phyloP scores from a whole-genome alignment of 2,113 vertebrate genomes.

The Arenaria interpres region DNA sequence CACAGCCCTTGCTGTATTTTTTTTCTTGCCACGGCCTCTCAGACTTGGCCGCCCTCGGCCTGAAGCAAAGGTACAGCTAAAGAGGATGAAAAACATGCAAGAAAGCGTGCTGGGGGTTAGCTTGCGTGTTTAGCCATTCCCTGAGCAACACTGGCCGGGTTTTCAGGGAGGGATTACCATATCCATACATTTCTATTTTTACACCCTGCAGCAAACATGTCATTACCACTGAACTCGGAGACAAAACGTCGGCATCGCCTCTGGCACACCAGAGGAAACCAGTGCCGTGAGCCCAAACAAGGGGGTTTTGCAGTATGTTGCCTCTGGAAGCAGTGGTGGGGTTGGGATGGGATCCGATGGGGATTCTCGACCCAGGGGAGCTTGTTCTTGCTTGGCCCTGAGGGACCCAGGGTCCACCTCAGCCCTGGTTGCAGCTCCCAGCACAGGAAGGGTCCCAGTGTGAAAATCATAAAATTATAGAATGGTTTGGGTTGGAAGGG shows the following conservation, averaged over 20 bases:
- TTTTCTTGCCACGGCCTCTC: background rate
- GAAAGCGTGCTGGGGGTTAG: background rate
- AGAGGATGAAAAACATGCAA: background rate
- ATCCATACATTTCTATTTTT: constrained; percentile 51
- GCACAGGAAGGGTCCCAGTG: background rate
- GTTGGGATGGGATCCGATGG: background rate
- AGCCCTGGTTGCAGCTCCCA: rapidly evolving
- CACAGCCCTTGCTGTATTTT: background rate
- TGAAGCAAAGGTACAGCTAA: background rate
- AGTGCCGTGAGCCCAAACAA: background rate
- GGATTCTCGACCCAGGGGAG: rapidly evolving
- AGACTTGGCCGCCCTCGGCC: background rate
- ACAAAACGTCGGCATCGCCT: background rate
- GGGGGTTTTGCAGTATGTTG: rapidly evolving
- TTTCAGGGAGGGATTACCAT: constrained; percentile 21
- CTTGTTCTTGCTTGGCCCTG: rapidly evolving
- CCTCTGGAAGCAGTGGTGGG: background rate
- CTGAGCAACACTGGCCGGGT: background rate
- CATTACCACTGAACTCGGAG: constrained; percentile 41
- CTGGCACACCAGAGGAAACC: background rate
- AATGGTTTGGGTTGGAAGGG: too few relatives aligned
- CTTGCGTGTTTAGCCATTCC: background rate
- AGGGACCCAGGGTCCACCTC: background rate
- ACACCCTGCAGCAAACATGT: constrained; percentile 28
- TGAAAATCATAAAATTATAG: background rate